These are phyloP conservation scores for Bombus picipes DNA, from an alignment of 1,140 invertebrate species.

Conservation along the genomic window DNA sequence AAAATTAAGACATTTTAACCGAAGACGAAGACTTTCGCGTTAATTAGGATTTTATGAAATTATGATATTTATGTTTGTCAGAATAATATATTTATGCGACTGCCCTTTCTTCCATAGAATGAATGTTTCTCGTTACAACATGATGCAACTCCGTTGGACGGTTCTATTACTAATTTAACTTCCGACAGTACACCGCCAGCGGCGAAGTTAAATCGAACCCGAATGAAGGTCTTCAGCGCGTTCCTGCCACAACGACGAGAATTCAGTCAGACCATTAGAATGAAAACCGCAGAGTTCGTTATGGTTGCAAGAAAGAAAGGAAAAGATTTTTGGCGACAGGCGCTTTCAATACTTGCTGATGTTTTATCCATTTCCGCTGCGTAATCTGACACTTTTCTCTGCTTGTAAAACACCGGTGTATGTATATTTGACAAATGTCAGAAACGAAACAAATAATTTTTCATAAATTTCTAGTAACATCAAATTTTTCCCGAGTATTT, in stretches of 20 bases:
- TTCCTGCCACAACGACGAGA: conserved; percentile 49
- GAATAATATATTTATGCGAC: conserved; percentile 39
- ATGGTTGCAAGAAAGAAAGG: background rate
- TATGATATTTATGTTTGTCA: background rate
- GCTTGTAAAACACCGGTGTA: no score
- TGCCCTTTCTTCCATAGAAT: conserved; percentile 23
- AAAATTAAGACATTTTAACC: background rate
- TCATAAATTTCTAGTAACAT: no score
- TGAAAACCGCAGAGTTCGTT: conserved; percentile 29
- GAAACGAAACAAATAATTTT: no score
- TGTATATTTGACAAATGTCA: no score
- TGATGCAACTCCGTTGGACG: conserved; percentile 61
- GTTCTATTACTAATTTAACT: conserved; percentile 68
- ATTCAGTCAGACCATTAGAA: conserved; percentile 54
- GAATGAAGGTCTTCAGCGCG: conserved; percentile 64
- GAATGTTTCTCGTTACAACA: conserved; percentile 64
- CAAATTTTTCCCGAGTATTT: no score
- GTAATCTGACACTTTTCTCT: no score
- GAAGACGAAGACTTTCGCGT: background rate
- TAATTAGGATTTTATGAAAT: background rate
- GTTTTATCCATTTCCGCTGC: no score
- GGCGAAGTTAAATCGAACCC: conserved; percentile 68
- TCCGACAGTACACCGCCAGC: conserved; percentile 50
- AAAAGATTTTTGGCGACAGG: background rate
- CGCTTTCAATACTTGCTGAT: no score